Evolutionary conservation across 2,797 vertebrate species (phyloP), one percentile per base, ranked within the genome.

Genomic region (Xiphorhynchus erythropygius): DNA sequence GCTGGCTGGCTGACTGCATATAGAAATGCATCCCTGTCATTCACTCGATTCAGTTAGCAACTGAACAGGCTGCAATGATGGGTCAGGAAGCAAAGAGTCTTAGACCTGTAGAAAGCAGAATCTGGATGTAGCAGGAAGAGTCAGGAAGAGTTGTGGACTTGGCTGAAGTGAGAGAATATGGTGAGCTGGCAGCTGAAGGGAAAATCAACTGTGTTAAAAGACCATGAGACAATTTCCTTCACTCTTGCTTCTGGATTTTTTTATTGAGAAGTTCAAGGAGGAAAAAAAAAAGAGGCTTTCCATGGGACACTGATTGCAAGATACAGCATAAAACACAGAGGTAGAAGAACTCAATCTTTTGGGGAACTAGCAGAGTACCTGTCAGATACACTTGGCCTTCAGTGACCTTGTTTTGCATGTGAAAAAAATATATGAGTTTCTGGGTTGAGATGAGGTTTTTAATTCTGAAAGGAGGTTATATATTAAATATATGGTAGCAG

Each of bases 401-500:
- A 63, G 11, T 86, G 76, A 75, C 82, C 79, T 93, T 92, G 78
- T 95, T 92, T 94, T 90, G n/a, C 41, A 42, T 67, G 32, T 84
- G 73, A 70, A 62, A 90, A 89, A 59, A 93, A 93, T 81, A 73
- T 84, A 87, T 67, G 79, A 88, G 89, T 95, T 90, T 92, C 79
- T 90, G 47, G 32, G 59, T 35, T 94, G 89, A 96, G 82, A 90
- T 30, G 24, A 73, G 22, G 50, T 39, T 78, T 90, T 95, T 91
- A 91, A 88, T 91, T 90, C 77, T 91, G 83, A 94, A 84, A 78
- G 37, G n/a, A 92, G 85, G 84, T 91, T 94, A 88, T 88, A 39
- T 94, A 87, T 84, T 97, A 96, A 95, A 88, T 88, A 92, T 76
- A 96, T 73, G 59, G 63, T 86, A 86, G 80, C 73, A 76, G 19